These are phyloP conservation scores for Anthoscopus minutus DNA, from an alignment of 2,113 vertebrate species.

Conservation along the genomic window DNA sequence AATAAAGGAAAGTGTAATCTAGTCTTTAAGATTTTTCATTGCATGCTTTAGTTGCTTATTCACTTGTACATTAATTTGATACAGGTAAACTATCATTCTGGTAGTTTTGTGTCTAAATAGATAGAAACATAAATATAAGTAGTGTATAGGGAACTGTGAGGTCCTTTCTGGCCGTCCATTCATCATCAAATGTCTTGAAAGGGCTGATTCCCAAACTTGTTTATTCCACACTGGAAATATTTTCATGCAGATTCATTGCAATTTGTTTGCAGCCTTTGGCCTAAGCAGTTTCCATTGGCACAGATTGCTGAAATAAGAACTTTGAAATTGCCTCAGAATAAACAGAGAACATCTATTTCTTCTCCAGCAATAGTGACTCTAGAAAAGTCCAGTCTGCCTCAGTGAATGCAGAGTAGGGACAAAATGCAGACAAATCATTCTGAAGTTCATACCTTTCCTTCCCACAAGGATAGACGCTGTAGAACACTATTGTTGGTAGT, in stretches of 20 bases:
- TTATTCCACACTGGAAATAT: background rate
- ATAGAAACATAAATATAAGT: background rate
- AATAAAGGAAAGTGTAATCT: background rate
- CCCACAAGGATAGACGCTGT: background rate
- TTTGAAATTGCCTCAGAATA: background rate
- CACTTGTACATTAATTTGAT: background rate
- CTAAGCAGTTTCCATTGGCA: background rate
- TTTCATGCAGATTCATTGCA: background rate
- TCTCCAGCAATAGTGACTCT: background rate
- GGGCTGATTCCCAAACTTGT: background rate
- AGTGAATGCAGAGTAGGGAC: background rate
- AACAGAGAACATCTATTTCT: fast-evolving
- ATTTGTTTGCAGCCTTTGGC: background rate
- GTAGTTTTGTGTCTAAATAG: background rate
- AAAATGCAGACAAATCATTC: background rate
- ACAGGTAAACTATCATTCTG: background rate
- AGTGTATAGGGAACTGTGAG: background rate
- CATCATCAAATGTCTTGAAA: background rate
- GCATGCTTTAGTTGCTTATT: background rate
- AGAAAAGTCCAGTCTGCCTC: background rate
- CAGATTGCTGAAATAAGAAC: background rate
- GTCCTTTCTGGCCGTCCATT: background rate
- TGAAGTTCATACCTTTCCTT: background rate
- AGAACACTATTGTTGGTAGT: background rate
- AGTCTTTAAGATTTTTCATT: background rate